A percentile compares a stretch with the other conserved stretches of the same genome.
Evolutionary conservation across 2,113 vertebrate genomes (phyloP).

Genomic region (Epinephelus cyanopodus): DNA sequence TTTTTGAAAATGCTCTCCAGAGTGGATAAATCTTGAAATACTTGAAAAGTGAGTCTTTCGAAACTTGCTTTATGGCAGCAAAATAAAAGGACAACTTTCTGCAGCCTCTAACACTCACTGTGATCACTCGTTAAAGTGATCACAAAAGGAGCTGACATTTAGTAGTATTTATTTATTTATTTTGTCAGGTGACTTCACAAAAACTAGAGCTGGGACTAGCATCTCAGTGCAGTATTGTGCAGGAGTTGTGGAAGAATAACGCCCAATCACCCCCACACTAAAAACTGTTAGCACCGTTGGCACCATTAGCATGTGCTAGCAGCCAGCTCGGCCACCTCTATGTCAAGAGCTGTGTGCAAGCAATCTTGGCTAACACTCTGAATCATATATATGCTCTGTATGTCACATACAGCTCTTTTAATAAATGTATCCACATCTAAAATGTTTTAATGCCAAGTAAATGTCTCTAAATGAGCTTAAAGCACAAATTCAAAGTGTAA

Average conservation of each 20-base stretch:
- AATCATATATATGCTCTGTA: too few species aligned
- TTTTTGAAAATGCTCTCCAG: too few species aligned
- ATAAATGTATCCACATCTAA: slow-evolving; percentile 1
- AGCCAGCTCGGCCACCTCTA: too few species aligned
- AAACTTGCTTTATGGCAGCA: not conserved
- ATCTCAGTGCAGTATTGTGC: not conserved
- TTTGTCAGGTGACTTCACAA: too few species aligned
- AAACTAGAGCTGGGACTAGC: not conserved
- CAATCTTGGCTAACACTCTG: too few species aligned
- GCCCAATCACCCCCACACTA: too few species aligned
- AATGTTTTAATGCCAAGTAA: not conserved
- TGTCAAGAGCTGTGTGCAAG: too few species aligned
- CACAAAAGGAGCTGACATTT: too few species aligned
- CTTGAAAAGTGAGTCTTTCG: not conserved
- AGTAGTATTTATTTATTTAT: too few species aligned
- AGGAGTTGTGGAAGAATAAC: too few species aligned
- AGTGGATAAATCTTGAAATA: not conserved
- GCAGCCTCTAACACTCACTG: not conserved
- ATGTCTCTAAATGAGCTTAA: not conserved
- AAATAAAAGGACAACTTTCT: not conserved
- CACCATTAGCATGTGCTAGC: too few species aligned
- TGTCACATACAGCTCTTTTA: not conserved
- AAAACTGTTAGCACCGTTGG: too few species aligned
- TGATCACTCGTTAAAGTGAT: not conserved
- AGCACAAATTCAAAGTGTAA: not conserved